phyloP scores from a whole-genome alignment of 2,888 invertebrate genomes.

The Acrocera orbiculus region DNA sequence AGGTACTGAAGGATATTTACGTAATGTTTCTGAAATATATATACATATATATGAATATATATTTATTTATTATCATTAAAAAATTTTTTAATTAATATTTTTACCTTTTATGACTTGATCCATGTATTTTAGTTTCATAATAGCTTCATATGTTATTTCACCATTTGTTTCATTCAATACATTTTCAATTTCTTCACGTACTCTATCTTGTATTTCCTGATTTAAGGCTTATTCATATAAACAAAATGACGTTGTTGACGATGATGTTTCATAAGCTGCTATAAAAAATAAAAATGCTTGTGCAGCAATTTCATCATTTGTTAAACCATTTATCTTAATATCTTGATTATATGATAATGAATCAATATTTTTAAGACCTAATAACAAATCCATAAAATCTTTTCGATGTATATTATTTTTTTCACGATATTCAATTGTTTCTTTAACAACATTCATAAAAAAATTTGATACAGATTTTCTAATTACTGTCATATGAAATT shows the following conservation, averaged over 20 bases:
- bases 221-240: conserved; percentile 31
- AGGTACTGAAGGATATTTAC: conserved; percentile 37
- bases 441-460: conserved; percentile 7
- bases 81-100: background rate
- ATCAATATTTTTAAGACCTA: conserved; percentile 1
- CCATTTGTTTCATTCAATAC: conserved; percentile 21
- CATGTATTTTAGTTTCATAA: conserved; percentile 29
- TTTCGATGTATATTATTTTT: conserved; percentile 6
- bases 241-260: conserved; percentile 27
- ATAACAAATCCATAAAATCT: conserved; percentile 11
- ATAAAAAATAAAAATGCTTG: conserved; percentile 34
- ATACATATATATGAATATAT: background rate
- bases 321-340: background rate
- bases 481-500: background rate
- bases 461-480: conserved; percentile 4
- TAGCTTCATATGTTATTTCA: conserved; percentile 26
- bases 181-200: conserved; percentile 25
- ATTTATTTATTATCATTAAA: background rate
- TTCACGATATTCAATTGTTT: conserved; percentile 8
- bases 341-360: no score
- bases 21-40: conserved; percentile 33
- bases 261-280: conserved; percentile 34
- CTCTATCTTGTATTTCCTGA: conserved; percentile 27
- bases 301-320: conserved; percentile 28
- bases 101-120: conserved; percentile 28